phyloP scores from a whole-genome alignment of 64 coral and sea anemone genomes.

The Anthopleura sola region DNA sequence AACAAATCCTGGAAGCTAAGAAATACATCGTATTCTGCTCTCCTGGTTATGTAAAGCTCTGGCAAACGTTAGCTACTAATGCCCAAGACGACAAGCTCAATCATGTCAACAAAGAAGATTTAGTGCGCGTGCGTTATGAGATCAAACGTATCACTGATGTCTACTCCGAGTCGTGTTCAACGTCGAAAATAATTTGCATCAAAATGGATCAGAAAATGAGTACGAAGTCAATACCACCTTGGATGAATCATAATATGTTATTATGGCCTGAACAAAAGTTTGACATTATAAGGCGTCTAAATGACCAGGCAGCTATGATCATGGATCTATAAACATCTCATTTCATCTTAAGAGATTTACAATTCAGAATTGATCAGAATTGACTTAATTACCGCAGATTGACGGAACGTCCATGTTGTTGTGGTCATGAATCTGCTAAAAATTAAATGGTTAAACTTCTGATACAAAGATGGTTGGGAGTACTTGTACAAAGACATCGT shows the following conservation, averaged over 20 bases:
- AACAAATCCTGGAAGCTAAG: conserved; percentile 1
- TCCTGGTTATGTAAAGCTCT: neutral
- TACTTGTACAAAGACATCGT: neutral
- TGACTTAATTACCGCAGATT: neutral
- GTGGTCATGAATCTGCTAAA: neutral
- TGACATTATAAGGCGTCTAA: neutral
- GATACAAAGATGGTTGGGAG: neutral
- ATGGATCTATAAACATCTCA: neutral
- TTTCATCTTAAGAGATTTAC: too few relatives aligned
- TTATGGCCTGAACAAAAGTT: conserved; percentile 1
- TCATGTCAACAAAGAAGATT: conserved; percentile 3
- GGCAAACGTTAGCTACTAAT: neutral
- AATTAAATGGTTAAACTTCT: neutral
- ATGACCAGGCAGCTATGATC: conserved; percentile 6
- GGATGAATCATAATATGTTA: conserved; percentile 21
- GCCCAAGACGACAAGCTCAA: neutral
- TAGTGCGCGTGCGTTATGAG: conserved; percentile 24
- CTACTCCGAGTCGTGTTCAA: conserved; percentile 6
- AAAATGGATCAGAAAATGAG: conserved; percentile 11
- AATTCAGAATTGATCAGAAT: too few relatives aligned
- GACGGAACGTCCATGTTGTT: neutral
- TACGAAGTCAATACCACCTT: neutral
- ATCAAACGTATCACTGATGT: conserved; percentile 13
- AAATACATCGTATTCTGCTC: conserved; percentile 12
- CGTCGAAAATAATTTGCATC: neutral